Evolutionary conservation across 2,888 invertebrate species (phyloP), one percentile per base, ranked within the genome.

Genomic region (Geotrupes spiniger): DNA sequence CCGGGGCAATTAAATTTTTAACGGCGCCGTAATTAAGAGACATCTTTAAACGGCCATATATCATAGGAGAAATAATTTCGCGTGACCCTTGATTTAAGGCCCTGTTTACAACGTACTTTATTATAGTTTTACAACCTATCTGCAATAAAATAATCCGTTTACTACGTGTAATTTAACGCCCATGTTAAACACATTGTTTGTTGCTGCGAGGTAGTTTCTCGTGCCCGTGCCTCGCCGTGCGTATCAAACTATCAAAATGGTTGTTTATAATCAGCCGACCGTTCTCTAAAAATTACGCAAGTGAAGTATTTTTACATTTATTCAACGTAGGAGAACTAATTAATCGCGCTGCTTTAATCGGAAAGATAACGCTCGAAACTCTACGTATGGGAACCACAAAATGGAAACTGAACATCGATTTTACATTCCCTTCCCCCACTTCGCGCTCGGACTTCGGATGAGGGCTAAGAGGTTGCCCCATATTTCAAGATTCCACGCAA

Each of bases 61-160:
- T 56, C 56, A 56, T 46, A 40, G 47, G 42, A 44, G 44, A 54
- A 53, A 57, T 55, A 51, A 58, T 61, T 65, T 63, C 54, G 61
- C 65, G 63, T 64, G 63, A 65, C 62, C 56, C 61, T 58, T 57
- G 58, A 60, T 60, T 60, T 59, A 58, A 56, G 52, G 47, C 47
- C 48, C 46, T 64, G 65, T 66, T 66, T 65, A 66, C 63, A 60
- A 51, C 63, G 58, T 52, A 66, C 59, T 65, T 64, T 63, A 63
- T 66, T 65, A 65, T 66, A 62, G 63, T 61, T 66, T 65, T 63
- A 66, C 63, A 59, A 57, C 64, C 62, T 58, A 65, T 64, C 60
- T 63, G 63, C 58, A 65, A 63, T 65, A 64, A 66, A 66, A 65
- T 65, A 63, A 65, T 65, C 62, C 63, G 61, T 65, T 65, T 66